Evolutionary conservation across 2,888 invertebrate genomes (phyloP).

Genomic region (Alviniconcha strummeri): DNA sequence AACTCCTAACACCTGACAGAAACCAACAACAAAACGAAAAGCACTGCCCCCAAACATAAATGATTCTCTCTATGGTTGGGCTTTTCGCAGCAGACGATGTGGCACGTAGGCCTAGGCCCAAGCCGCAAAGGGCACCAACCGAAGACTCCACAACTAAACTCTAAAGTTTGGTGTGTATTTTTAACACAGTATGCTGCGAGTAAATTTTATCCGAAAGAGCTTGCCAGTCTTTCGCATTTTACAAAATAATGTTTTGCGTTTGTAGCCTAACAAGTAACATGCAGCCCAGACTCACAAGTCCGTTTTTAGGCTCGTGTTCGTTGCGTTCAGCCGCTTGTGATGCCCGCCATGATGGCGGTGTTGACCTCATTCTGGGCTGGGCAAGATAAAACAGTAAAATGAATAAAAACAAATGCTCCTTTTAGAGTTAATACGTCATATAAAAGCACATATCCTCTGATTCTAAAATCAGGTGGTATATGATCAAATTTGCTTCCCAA

Average conservation of each 20-base stretch:
- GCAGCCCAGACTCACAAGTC: not conserved
- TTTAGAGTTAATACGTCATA: too few relatives aligned
- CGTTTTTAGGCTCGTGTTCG: not conserved
- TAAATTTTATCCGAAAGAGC: not conserved
- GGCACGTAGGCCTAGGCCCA: too few relatives aligned
- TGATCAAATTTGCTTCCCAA: not conserved
- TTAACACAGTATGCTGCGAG: too few relatives aligned
- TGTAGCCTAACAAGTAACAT: not conserved
- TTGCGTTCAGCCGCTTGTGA: slow-evolving; percentile 26
- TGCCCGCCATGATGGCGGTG: slow-evolving; percentile 31
- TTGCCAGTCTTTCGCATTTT: not conserved
- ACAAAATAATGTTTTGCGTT: not conserved
- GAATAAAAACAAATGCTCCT: not conserved
- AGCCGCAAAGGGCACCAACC: too few relatives aligned
- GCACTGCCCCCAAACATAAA: too few relatives aligned
- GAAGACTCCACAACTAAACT: too few relatives aligned
- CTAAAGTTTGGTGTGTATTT: too few relatives aligned
- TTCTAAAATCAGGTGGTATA: not conserved
- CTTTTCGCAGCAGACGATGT: too few relatives aligned
- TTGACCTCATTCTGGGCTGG: not conserved
- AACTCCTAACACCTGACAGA: too few relatives aligned
- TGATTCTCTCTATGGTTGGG: too few relatives aligned
- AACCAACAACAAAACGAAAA: too few relatives aligned
- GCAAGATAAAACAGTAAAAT: not conserved
- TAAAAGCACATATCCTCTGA: not conserved